phyloP scores from a whole-genome alignment of 2,888 invertebrate species.

The Andrena marginata region DNA sequence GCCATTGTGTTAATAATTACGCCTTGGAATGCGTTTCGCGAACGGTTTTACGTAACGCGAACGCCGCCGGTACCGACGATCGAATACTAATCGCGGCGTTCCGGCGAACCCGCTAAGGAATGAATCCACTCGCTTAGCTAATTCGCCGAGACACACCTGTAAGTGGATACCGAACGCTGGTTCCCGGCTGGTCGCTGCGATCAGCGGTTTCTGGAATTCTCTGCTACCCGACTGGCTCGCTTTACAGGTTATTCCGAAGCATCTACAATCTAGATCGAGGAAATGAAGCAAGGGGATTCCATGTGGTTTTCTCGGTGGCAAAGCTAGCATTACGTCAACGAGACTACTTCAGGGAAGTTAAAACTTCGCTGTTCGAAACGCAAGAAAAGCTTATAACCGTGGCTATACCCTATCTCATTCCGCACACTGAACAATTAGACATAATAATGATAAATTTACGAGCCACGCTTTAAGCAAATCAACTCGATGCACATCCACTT shows the following conservation, averaged over 20 bases:
- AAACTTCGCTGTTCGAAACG: not conserved
- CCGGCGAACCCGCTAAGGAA: slow-evolving; percentile 25
- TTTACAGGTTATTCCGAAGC: not conserved
- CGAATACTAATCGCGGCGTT: slow-evolving; percentile 51
- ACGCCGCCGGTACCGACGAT: slow-evolving; percentile 27
- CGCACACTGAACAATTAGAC: not conserved
- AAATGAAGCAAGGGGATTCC: not conserved
- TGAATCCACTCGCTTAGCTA: slow-evolving; percentile 26
- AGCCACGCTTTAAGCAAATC: not conserved
- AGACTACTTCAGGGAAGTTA: not conserved
- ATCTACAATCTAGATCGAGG: not conserved
- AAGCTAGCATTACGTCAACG: too few species aligned
- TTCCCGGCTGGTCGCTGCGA: not conserved
- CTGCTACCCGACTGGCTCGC: not conserved
- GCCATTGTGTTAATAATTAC: slow-evolving; percentile 59
- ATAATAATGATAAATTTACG: slow-evolving; percentile 10
- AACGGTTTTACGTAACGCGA: slow-evolving; percentile 51
- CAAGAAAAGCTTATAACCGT: not conserved
- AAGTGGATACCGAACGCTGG: slow-evolving; percentile 13
- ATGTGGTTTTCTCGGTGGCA: too few species aligned
- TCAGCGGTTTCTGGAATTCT: slow-evolving; percentile 13
- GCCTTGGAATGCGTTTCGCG: slow-evolving; percentile 37
- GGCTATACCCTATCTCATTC: too few species aligned
- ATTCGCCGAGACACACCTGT: slow-evolving; percentile 41
- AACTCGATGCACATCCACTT: slow-evolving; percentile 1